These are phyloP conservation scores for Callyntrura guangdongensis DNA, from an alignment of 2,888 invertebrate species.

Conservation along the genomic window DNA sequence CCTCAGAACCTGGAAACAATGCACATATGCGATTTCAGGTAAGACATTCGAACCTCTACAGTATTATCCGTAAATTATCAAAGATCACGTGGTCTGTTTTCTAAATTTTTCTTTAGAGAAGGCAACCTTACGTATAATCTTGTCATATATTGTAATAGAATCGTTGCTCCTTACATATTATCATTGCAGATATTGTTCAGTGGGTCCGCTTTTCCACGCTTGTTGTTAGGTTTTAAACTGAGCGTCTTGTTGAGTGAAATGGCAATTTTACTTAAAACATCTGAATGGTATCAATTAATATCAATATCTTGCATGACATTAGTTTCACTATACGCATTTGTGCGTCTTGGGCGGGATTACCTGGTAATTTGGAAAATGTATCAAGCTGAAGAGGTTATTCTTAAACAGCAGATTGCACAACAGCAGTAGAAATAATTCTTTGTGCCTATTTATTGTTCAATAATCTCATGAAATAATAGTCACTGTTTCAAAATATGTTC, in stretches of 20 bases:
- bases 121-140: too few species aligned
- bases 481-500: not conserved
- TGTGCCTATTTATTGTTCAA: not conserved
- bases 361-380: conserved; percentile 94
- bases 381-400: conserved; percentile 90
- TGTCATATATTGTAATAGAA: too few species aligned
- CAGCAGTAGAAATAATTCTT: conserved; percentile 30
- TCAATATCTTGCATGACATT: conserved; percentile 94
- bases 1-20: conserved; percentile 94
- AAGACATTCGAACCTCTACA: conserved; percentile 86
- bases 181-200: conserved; percentile 92
- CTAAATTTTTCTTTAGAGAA: too few species aligned
- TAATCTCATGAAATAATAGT: conserved; percentile 18
- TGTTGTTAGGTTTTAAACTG: conserved; percentile 89
- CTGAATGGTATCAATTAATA: conserved; percentile 96
- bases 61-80: not conserved
- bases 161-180: too few species aligned
- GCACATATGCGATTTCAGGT: conserved; percentile 95
- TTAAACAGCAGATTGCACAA: conserved; percentile 72
- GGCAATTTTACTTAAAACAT: conserved; percentile 91
- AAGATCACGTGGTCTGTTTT: too few species aligned
- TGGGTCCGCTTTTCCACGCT: conserved; percentile 93
- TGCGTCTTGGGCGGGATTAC: conserved; percentile 95
- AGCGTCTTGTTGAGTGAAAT: conserved; percentile 91
- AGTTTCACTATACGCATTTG: conserved; percentile 96